phyloP scores from a whole-genome alignment of 2,113 vertebrate species.

The Formicarius rufipectus region DNA sequence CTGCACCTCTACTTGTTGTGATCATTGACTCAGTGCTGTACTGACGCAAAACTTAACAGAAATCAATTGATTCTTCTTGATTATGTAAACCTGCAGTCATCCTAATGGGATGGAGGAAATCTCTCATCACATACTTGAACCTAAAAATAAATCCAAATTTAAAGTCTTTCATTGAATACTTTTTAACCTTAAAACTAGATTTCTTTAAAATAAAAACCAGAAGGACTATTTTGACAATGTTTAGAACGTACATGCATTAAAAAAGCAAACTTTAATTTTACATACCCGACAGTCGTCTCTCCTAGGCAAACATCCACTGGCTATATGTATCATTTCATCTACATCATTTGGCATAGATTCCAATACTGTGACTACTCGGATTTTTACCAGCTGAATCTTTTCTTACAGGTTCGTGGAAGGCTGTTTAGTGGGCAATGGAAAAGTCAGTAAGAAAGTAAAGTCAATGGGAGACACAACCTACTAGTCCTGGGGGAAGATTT shows the following conservation, averaged over 20 bases:
- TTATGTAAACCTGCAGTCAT: background rate
- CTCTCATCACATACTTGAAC: background rate
- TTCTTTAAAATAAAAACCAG: background rate
- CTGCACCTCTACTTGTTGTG: background rate
- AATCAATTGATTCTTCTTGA: background rate
- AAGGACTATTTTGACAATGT: background rate
- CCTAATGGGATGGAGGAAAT: background rate
- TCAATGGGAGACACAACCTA: background rate
- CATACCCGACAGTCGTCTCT: accelerated
- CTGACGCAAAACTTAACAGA: background rate
- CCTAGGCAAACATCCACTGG: background rate
- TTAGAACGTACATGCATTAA: background rate
- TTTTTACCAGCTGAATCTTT: background rate
- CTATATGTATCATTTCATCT: background rate
- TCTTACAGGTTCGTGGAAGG: background rate
- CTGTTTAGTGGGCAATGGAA: background rate
- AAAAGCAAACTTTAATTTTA: background rate
- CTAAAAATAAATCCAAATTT: background rate
- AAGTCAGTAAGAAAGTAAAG: background rate
- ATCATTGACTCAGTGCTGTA: background rate
- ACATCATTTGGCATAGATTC: background rate
- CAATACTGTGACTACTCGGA: background rate
- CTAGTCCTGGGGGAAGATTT: constrained; percentile 8
- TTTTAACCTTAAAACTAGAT: background rate
- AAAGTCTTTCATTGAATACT: background rate